Evolutionary conservation across 2,888 invertebrate genomes (phyloP).

Genomic region (Catocala nupta): DNA sequence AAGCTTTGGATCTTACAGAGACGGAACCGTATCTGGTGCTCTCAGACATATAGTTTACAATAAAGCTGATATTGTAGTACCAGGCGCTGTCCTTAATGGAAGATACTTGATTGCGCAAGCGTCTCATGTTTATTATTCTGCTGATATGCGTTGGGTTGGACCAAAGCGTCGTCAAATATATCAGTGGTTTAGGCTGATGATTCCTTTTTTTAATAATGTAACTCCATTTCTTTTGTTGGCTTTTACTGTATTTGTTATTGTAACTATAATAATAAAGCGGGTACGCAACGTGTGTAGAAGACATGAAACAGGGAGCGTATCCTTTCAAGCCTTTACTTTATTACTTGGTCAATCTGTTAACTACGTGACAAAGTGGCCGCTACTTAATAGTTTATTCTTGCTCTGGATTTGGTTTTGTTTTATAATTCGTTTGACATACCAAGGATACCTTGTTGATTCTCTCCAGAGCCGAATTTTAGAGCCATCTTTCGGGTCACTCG

Average conservation of each 20-base stretch:
- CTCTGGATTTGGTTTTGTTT: constrained; percentile 74
- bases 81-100: constrained; percentile 53
- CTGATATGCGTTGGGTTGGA: constrained; percentile 63
- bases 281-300: not conserved
- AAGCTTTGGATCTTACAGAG: constrained; percentile 47
- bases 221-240: constrained; percentile 55
- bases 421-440: constrained; percentile 68
- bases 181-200: constrained; percentile 61
- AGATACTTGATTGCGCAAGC: constrained; percentile 57
- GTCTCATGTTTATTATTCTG: constrained; percentile 53
- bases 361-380: constrained; percentile 57
- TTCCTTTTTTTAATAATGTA: constrained; percentile 59
- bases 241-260: constrained; percentile 48
- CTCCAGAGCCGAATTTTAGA: constrained; percentile 63
- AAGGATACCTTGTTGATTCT: constrained; percentile 64
- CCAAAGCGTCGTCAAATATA: constrained; percentile 61
- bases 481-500: constrained; percentile 53
- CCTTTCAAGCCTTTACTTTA: constrained; percentile 58
- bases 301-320: constrained; percentile 23
- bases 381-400: constrained; percentile 60
- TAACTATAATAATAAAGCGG: constrained; percentile 38
- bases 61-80: constrained; percentile 61
- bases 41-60: constrained; percentile 58
- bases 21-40: constrained; percentile 53
- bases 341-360: constrained; percentile 66